Percentiles rank a stretch among this genome's conserved stretches.
These are phyloP conservation scores for Serinus canaria DNA, from an alignment of 2,113 vertebrate species.

Conservation along the genomic window DNA sequence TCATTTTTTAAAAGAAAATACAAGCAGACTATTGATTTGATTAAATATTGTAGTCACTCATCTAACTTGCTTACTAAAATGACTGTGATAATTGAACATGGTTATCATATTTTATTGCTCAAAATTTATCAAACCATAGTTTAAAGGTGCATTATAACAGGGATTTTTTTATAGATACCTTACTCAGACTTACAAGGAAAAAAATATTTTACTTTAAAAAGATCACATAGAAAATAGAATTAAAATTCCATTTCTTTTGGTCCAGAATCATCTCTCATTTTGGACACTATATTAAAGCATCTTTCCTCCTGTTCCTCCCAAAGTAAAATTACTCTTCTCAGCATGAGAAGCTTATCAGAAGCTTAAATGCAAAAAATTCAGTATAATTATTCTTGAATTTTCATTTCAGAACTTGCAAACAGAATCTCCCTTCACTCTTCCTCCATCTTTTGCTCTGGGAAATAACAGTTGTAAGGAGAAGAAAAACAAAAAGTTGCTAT, in stretches of 20 bases:
- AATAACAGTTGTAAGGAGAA: background rate
- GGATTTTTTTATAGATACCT: background rate
- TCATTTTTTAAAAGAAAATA: background rate
- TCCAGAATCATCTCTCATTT: conserved; percentile 20
- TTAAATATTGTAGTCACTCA: background rate
- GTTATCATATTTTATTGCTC: background rate
- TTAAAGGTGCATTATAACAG: background rate
- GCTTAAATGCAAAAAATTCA: conserved; percentile 2
- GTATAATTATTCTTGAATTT: background rate
- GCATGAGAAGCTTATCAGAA: background rate
- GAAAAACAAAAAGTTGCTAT: background rate
- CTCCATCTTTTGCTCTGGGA: background rate
- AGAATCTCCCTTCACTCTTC: background rate
- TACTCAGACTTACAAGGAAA: background rate
- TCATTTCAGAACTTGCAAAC: conserved; percentile 20
- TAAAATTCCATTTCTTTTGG: background rate
- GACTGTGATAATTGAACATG: background rate
- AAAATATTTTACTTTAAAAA: background rate
- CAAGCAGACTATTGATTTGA: background rate
- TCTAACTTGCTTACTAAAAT: background rate
- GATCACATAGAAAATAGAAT: background rate
- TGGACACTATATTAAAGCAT: background rate
- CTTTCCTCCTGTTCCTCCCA: background rate
- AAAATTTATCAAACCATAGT: background rate
- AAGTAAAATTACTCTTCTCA: conserved; percentile 47